Evolutionary conservation across 2,888 invertebrate genomes (phyloP), one percentile per base, ranked within the genome.

Genomic region (Pammene aurita): DNA sequence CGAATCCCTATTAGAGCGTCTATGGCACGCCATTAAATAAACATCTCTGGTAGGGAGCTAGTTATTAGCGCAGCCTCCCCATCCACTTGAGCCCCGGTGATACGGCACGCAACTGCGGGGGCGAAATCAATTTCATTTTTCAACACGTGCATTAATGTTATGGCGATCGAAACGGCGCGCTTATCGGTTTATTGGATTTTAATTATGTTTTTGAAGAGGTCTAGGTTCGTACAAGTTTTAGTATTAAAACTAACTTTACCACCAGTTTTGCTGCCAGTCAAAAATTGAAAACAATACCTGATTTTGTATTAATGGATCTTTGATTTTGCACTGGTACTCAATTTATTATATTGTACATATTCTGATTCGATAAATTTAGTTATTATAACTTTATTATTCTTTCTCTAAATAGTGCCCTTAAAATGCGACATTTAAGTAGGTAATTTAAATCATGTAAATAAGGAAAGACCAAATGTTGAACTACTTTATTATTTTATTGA

Each of bases 121-220:
- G 85, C 79, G 83, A 90, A 91, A 91, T 91, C 92, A 90, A 92
- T 92, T 92, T 90, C 87, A 90, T 91, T 92, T 91, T 92, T 91
- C 87, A 88, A 89, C 89, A 88, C 90, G 88, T 88, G 89, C 89
- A 86, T 86, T 88, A 89, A 86, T 83, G 87, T 83, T 86, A 87
- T 82, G 81, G 86, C 82, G 80, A 81, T 84, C 80, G 85, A 83
- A 86, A 84, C 81, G 84, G 72, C 72, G 50, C 14, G 41, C 50
- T 57, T 64, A 64, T 64, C 60, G 63, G 68, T 64, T 58, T 69
- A 60, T 69, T 58, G 65, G 54, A 42, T 64, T 60, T 69, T 69
- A 65, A 69, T 64, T 69, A 64, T 58, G 54, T 35, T 64, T 38
- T 60, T 35, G 44, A 38, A 44, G 63, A 61, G 1, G 48, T 50